Evolutionary conservation across 2,113 vertebrate genomes (phyloP), one percentile per base, ranked within the genome.

Genomic region (Procavia capensis): DNA sequence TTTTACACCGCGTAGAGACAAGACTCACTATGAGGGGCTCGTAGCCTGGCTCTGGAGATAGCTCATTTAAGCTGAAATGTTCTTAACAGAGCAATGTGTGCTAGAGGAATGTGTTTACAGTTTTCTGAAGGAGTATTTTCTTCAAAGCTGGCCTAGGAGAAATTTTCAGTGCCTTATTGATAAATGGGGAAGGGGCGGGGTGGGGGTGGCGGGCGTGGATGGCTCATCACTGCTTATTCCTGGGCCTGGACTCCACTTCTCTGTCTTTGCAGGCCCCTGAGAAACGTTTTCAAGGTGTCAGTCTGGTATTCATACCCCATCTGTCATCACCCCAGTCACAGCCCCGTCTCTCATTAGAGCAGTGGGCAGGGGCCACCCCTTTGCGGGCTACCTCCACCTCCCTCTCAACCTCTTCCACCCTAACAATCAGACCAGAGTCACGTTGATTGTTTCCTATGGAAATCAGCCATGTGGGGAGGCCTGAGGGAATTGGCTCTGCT

Each of bases 361-460:
- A 3, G 34, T 79, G 93, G 91, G 59, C 84, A 84, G 68, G 68
- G 61, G 68, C 39, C 6, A 70, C 47, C 80, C 85, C 64, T 72
- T 90, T 87, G 82, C 90, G 54, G 84, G 74, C 50, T 36, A 66
- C 75, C 76, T 79, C 88, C 57, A 84, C 89, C 74, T 45, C 92
- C 91, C 91, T 91, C 78, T 70, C 83, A 24, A 22, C 83, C 88
- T 88, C 85, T 16, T 72, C 24, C 50, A 90, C 78, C 59, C 47
- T 54, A 83, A 98, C 97, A 97, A 97, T 96, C 9, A 3, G 47
- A 63, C 66, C 47, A 45, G 81, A 94, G 80, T 78, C 90, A 47
- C 16, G 24, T 10, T 47, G 92, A 96, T 98, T 97, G 97, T 98
- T 98, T 97, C 45, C 94, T 96, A 97, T 98, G 97, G 96, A 98